Percentiles rank a stretch among this genome's conserved stretches.
phyloP scores from a whole-genome alignment of 2,888 invertebrate genomes.

The Meghimatium bilineatum region DNA sequence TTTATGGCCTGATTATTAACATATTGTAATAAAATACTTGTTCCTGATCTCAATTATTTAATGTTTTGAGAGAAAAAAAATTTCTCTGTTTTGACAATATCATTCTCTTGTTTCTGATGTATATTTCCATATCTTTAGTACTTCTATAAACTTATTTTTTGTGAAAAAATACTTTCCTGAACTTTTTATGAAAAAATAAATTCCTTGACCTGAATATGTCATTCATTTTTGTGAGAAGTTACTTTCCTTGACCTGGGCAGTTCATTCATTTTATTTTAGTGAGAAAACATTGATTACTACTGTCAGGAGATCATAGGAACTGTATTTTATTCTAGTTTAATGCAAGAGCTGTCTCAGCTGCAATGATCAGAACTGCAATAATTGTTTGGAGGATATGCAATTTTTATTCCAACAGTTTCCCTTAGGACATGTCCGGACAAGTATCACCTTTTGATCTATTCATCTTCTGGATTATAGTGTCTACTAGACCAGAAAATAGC shows the following conservation, averaged over 20 bases:
- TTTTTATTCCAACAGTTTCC: not conserved
- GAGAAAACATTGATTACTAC: too few relatives aligned
- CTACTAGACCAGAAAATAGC: not conserved
- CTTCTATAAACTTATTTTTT: not conserved
- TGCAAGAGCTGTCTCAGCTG: not conserved
- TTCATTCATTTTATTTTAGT: not conserved
- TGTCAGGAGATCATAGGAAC: too few relatives aligned
- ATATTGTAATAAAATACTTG: too few relatives aligned
- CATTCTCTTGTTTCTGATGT: too few relatives aligned
- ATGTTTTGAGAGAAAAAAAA: too few relatives aligned
- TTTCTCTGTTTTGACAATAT: too few relatives aligned
- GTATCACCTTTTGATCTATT: not conserved
- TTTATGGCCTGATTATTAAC: too few relatives aligned
- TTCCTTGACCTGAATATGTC: not conserved
- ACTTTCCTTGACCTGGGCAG: not conserved
- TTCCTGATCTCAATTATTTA: too few relatives aligned
- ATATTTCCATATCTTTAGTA: too few relatives aligned
- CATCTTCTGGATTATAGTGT: not conserved
- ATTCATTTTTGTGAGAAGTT: too few relatives aligned
- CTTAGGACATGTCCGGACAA: not conserved
- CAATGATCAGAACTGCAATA: not conserved
- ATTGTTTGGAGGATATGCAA: not conserved
- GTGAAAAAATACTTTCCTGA: not conserved
- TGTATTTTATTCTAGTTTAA: not conserved
- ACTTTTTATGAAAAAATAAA: not conserved